Evolutionary conservation across 37 sponge, comb jelly and placozoan genomes (phyloP), one percentile per base, ranked within the genome.

Genomic region (Ephydatia muelleri): DNA sequence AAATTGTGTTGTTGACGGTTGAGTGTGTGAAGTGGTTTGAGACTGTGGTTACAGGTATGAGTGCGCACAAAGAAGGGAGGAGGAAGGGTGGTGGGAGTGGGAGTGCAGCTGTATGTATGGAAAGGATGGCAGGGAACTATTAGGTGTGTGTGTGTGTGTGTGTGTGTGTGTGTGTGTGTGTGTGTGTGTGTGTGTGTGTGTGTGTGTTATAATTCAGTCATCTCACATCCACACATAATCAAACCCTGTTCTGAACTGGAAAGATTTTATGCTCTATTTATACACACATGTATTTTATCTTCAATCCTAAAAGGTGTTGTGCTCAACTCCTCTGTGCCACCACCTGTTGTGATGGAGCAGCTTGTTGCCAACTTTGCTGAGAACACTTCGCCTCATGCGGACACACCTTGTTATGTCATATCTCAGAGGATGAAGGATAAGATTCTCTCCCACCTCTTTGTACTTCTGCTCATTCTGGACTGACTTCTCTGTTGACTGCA

Each of bases 351-450:
- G 14, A 86, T 26, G 75, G 65, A 81, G n/a, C 34, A 74, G 23
- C 75, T 89, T 29, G 68, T 84, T 21, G 34, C 14, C 33, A 89
- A 75, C 33, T 89, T 89, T 38, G 65, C 90, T 30, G 85, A 89
- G 36, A 29, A 28, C 6, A 32, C 67, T 16, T 38, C 67, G 4
- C 73, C 73, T 27, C 47, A 77, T 5, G 37, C 47, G 3, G 32
- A 65, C 2, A 84, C 35, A 21, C 21, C 21, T 5, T 5, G 19
- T 14, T 23, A 48, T 29, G 25, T 35, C 33, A 25, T 89, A 28
- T 75, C 90, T 0, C 9, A 27, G 47, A 47, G 82, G 2, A 86
- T 91, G 87, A 82, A 72, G 73, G 91, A 91, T 74, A 86, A 86
- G 69, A 77, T 86, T 14, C 68, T 81, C 16, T 57, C 73, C n/a